phyloP scores from a whole-genome alignment of 2,797 vertebrate genomes.

The Pagetopsis macropterus region DNA sequence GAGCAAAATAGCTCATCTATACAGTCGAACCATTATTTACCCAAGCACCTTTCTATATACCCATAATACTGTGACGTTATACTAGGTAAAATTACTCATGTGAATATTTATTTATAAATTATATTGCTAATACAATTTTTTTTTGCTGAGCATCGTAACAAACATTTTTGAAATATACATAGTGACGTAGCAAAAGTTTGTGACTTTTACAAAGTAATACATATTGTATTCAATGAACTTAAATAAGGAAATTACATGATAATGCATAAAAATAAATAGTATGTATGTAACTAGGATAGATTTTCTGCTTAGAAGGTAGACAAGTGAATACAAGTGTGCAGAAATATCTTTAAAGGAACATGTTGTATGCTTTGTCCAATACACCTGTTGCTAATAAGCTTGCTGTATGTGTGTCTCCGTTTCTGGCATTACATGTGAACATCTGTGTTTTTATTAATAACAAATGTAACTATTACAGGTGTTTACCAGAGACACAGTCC shows the following conservation, averaged over 20 bases:
- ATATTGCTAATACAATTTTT: neutral
- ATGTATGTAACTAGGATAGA: neutral
- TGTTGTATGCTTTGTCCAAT: neutral
- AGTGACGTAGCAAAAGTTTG: constrained; percentile 16
- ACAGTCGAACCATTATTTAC: neutral
- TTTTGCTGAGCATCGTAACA: constrained; percentile 14
- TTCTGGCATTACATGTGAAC: neutral
- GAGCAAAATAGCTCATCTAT: neutral
- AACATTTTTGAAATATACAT: neutral
- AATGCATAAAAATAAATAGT: constrained; percentile 18
- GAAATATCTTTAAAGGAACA: neutral
- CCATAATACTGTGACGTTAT: constrained; percentile 20
- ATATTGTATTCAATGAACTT: constrained; percentile 49
- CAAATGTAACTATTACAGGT: neutral
- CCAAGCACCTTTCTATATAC: neutral
- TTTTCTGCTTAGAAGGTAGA: neutral
- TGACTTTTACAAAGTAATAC: constrained; percentile 43
- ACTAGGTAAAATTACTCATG: constrained; percentile 9
- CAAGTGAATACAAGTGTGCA: neutral
- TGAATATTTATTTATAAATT: constrained; percentile 53
- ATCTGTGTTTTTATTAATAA: neutral
- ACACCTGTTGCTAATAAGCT: no score
- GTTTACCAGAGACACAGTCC: neutral
- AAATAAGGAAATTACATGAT: constrained; percentile 19
- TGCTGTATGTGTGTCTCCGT: neutral